A percentile compares a stretch with the other conserved stretches of the same genome.
Conservation (phyloP, 2,113 vertebrate species). For the Epinephelus lanceolatus region DNA sequence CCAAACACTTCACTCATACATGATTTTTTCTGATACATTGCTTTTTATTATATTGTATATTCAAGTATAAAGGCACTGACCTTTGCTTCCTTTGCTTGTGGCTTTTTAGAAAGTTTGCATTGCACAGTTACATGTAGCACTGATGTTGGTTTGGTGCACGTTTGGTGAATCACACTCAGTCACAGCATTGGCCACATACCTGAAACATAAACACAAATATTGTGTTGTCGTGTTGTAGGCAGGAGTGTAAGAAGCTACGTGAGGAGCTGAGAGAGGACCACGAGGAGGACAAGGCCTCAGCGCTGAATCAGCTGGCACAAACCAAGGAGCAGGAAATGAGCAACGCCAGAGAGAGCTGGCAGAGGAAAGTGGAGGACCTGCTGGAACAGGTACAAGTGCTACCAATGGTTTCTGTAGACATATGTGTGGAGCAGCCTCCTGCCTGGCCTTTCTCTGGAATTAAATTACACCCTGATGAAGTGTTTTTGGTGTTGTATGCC, state of each 20-base stretch:
- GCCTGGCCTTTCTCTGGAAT: not conserved
- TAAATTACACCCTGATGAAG: not conserved
- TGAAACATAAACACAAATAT: not conserved
- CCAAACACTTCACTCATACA: too few relatives aligned
- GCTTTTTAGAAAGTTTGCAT: not conserved
- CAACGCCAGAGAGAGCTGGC: conserved; percentile 94
- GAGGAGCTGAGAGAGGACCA: conserved; percentile 95
- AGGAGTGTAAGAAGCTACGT: conserved; percentile 96
- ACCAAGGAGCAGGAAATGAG: conserved; percentile 94
- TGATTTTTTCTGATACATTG: too few relatives aligned
- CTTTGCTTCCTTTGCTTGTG: not conserved
- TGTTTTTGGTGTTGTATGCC: not conserved
- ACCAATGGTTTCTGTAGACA: not conserved
- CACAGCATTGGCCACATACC: not conserved
- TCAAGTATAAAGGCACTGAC: not conserved
- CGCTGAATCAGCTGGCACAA: conserved; percentile 91
- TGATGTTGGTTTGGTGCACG: not conserved
- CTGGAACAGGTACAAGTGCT: conserved; percentile 90
- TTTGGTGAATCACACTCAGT: not conserved
- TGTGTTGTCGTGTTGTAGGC: conserved; percentile 80
- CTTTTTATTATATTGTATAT: too few relatives aligned
- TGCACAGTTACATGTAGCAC: too few relatives aligned
- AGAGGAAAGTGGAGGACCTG: conserved; percentile 98
- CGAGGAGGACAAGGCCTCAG: conserved; percentile 92
- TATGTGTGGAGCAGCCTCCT: not conserved